Percentiles rank a stretch among this genome's conserved stretches.
Evolutionary conservation across 2,888 invertebrate genomes (phyloP).

Genomic region (Smittia aterrima): DNA sequence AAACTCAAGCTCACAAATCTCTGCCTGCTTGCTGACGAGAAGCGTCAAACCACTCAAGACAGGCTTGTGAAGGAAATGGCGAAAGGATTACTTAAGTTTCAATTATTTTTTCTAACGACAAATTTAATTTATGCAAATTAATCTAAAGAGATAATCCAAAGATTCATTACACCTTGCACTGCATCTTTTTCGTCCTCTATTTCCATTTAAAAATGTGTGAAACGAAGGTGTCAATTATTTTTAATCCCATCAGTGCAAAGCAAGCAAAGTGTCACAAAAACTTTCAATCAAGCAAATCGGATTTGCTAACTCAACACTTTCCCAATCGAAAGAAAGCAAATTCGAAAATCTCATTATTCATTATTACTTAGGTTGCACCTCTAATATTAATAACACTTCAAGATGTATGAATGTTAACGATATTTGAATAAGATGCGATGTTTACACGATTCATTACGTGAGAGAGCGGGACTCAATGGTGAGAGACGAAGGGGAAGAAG

Average conservation of each 20-base stretch:
- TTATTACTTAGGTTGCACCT: neutral
- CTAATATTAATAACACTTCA: neutral
- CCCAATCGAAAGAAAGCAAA: neutral
- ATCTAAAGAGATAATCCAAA: neutral
- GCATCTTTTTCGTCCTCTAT: neutral
- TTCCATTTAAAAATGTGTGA: neutral
- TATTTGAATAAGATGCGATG: neutral
- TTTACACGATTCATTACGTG: constrained; percentile 8
- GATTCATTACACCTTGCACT: neutral
- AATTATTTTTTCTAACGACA: neutral
- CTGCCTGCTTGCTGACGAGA: too few relatives aligned
- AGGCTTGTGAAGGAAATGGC: too few relatives aligned
- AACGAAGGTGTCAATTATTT: constrained; percentile 6
- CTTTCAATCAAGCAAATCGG: neutral
- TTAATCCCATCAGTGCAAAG: neutral
- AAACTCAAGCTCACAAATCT: too few relatives aligned
- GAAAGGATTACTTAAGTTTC: too few relatives aligned
- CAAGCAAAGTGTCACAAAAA: neutral
- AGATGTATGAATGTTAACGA: neutral
- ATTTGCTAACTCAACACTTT: neutral
- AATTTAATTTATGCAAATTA: neutral
- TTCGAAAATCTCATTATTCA: neutral
- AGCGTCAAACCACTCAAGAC: too few relatives aligned
- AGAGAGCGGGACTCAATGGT: neutral
- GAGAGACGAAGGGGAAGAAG: neutral